Evolutionary conservation across 2,888 invertebrate genomes (phyloP).

Genomic region (Caenorhabditis wallacei): DNA sequence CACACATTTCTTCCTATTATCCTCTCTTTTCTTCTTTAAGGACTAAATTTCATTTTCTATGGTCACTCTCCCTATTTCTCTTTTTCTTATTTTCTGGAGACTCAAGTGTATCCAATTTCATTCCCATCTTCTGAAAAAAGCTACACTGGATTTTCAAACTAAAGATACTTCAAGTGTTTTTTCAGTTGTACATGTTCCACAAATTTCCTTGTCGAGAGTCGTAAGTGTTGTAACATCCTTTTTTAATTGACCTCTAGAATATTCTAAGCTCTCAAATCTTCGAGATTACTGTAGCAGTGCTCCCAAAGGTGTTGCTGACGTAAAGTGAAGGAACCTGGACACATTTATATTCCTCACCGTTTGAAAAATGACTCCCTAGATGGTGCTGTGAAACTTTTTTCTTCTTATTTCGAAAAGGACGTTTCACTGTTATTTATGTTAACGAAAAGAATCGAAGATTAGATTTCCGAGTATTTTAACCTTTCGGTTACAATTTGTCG

Average conservation of each 20-base stretch:
- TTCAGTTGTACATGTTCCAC: neutral
- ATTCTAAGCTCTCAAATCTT: constrained; percentile 13
- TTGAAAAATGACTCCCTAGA: constrained; percentile 30
- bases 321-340: neutral
- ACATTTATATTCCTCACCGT: constrained; percentile 8
- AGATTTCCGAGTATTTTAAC: neutral
- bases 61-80: constrained; percentile 8
- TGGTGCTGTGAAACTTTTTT: constrained; percentile 25
- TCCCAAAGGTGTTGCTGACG: constrained; percentile 45
- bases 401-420: neutral
- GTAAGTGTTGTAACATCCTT: neutral
- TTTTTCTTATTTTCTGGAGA: neutral
- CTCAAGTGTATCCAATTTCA: constrained; percentile 43
- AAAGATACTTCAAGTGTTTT: constrained; percentile 14
- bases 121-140: constrained; percentile 1
- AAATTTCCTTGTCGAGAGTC: too few species aligned
- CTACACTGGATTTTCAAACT: neutral
- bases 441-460: neutral
- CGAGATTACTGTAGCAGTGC: neutral
- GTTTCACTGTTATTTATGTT: too few species aligned
- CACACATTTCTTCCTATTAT: neutral
- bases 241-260: constrained; percentile 17
- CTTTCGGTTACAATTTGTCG: too few species aligned
- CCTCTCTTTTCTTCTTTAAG: constrained; percentile 7
- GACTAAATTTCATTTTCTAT: constrained; percentile 52